Base-by-base conservation (phyloP, 2,797 vertebrate genomes). In the Phrynocephalus guinanensis region DNA sequence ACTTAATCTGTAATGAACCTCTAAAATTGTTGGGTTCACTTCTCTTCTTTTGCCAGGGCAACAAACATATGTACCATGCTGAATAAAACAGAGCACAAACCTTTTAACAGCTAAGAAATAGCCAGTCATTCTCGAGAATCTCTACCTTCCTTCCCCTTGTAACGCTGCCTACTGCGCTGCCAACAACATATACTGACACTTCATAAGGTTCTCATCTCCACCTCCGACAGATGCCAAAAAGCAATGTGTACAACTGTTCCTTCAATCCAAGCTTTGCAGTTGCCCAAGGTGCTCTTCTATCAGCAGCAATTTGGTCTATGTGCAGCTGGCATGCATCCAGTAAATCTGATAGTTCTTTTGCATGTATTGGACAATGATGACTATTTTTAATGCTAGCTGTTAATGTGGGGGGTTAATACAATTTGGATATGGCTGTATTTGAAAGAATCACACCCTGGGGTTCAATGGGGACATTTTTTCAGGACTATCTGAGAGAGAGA, bases 191-290 rank as follows among this genome's bases (percentile, higher is more conserved):
- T 84, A 77, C 56, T 50, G 68, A 88, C 78, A 56, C 83, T 85
- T 83, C 83, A 85, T 88, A 88, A 80, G 77, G 87, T 84, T 88
- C 80, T 88, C 87, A 84, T 79, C 84, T 84, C 77, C 82, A 84
- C 82, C 56, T 88, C 70, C n/a, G 72, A 84, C 82, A 84, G 82
- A 84, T 80, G 80, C 77, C 22, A n/a, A 88, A 88, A 88, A 88
- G 70, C 76, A 88, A 88, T 84, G 73, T 88, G 78, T 50, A 81
- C 85, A 86, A 81, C 79, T 30, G 68, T 75, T 85, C 56, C 52
- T 80, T 88, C 77, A 84, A 84, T 75, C 83, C 83, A 88, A n/a
- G 77, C 77, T 85, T 80, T 67, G 70, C 48, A n/a, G 70, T 80
- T 56, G 60, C 83, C 70, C 16, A n/a, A 85, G 83, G 79, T 81